Evolutionary conservation across 2,797 vertebrate genomes (phyloP).

Genomic region (Mus spretus): DNA sequence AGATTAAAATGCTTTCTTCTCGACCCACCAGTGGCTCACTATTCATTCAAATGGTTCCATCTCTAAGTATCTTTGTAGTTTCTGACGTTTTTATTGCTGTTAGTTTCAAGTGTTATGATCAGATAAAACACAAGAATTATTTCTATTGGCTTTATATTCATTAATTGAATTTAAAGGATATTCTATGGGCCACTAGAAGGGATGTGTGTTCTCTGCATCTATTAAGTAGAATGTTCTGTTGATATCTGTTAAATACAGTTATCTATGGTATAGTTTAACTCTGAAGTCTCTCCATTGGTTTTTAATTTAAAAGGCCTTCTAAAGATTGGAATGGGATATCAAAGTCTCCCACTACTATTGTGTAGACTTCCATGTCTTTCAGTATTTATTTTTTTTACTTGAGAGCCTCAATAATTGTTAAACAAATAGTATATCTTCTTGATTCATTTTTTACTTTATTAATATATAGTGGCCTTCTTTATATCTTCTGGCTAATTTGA

Average conservation of each 20-base stretch:
- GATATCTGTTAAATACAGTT: neutral
- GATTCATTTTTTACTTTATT: neutral
- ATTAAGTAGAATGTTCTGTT: too few relatives aligned
- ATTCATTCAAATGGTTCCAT: neutral
- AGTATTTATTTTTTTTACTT: neutral
- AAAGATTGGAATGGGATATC: neutral
- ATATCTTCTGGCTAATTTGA: neutral
- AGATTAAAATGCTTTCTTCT: neutral
- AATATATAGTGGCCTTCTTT: neutral
- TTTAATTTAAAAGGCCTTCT: neutral
- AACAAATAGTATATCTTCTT: neutral
- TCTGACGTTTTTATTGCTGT: neutral
- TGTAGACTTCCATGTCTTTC: neutral
- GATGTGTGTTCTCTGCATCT: neutral
- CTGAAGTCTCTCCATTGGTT: neutral
- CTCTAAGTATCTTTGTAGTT: neutral
- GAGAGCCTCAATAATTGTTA: neutral
- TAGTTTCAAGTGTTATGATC: neutral
- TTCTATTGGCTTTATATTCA: neutral
- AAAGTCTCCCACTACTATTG: neutral
- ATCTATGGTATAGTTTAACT: neutral
- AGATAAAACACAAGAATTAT: neutral
- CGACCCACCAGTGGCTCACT: neutral
- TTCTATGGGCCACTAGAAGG: neutral
- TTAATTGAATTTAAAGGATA: neutral